phyloP scores from a whole-genome alignment of 1,140 invertebrate species.

The Berghia stephanieae region DNA sequence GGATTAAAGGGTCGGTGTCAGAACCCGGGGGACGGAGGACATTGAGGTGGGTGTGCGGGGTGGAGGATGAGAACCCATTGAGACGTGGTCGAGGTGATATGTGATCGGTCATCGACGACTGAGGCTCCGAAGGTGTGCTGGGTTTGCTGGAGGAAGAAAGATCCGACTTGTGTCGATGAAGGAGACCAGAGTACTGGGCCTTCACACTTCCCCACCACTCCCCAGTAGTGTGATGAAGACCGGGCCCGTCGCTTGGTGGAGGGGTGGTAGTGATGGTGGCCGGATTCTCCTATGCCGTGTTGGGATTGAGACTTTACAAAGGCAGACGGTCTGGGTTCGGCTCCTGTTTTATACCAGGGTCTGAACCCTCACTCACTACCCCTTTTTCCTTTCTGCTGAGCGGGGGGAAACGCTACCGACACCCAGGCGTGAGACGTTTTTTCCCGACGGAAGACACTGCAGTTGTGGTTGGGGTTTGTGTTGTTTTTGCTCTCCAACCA shows the following conservation, averaged over 20 bases:
- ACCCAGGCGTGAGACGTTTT: neutral
- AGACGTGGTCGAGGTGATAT: slow-evolving; percentile 24
- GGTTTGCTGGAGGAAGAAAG: slow-evolving; percentile 38
- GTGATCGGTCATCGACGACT: slow-evolving; percentile 24
- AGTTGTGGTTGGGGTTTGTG: no score
- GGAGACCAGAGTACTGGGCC: slow-evolving; percentile 50
- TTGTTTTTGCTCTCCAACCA: slow-evolving; percentile 30
- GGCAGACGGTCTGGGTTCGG: slow-evolving; percentile 59
- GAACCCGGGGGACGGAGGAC: slow-evolving; percentile 29
- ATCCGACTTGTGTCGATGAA: slow-evolving; percentile 67
- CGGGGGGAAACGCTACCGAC: neutral
- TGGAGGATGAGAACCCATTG: slow-evolving; percentile 17
- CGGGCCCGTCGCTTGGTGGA: no score
- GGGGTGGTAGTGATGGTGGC: no score
- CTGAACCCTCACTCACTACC: slow-evolving; percentile 34
- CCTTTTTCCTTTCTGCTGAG: slow-evolving; percentile 26
- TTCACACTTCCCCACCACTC: no score
- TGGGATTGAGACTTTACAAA: slow-evolving; percentile 63
- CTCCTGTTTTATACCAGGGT: slow-evolving; percentile 55
- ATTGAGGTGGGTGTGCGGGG: slow-evolving; percentile 10
- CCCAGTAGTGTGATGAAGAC: neutral
- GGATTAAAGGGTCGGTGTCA: slow-evolving; percentile 28
- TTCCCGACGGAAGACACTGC: no score
- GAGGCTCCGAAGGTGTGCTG: slow-evolving; percentile 23
- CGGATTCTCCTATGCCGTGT: slow-evolving; percentile 54